Base-by-base conservation (phyloP, 2,888 invertebrate species). In the Pyrrhia umbra region DNA sequence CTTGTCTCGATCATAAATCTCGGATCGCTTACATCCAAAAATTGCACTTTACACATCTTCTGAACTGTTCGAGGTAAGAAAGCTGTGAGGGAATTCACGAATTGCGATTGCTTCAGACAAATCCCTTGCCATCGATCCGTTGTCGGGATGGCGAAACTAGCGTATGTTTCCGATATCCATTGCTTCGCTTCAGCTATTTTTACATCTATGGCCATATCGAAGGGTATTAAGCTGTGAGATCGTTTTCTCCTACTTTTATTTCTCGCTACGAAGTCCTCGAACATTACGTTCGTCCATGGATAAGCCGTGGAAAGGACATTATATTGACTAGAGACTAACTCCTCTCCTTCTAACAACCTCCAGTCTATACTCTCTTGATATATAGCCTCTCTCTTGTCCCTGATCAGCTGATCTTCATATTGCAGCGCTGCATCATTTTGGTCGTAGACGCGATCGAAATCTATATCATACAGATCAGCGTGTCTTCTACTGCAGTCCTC, bases 161-260 rank as follows among this genome's bases (percentile, higher is more conserved):
- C 98, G 78, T 97, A 96, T 0, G 98, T 98, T 89, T 98, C 98
- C 15, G 97, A 97, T 84, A 97, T 97, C 97, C 98, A 98, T 86
- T 97, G 97, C 84, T 97, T 97, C 13, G 98, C 97, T 82, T 97
- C 97, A 9, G 97, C 95, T 70, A 97, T 96, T 87, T 96, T 96
- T 13, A 96, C 93, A 85, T 96, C 96, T 80, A 96, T 93, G 42
- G 96, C 95, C 88, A 96, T 95, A 85, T 96, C 96, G 49, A 96
- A 95, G 30, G 94, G 93, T 71, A 93, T 83, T 79, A 87, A 73
- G 54, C 82, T 83, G 73, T 90, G 90, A 84, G 94, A 92, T 84
- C 96, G 88, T 73, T 96, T 93, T 70, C 91, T 95, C 16, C 96
- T 94, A 83, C 92, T 95, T 60, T 88, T 91, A 82, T 96, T 95